These are phyloP conservation scores for Leucophenga montana DNA, from an alignment of 2,888 invertebrate genomes.

Conservation along the genomic window DNA sequence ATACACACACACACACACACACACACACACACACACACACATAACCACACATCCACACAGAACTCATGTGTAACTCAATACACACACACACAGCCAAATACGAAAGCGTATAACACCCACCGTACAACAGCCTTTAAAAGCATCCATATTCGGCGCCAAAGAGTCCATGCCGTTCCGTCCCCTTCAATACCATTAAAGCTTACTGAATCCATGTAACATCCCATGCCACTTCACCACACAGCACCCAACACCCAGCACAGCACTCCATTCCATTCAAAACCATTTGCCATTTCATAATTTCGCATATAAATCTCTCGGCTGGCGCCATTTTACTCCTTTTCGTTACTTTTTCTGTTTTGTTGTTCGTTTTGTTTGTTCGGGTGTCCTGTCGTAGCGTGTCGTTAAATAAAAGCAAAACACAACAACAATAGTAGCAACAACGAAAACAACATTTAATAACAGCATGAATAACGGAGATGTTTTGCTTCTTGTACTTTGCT, in stretches of 20 bases:
- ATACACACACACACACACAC: background rate
- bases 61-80: background rate
- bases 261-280: conserved; percentile 39
- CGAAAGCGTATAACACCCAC: background rate
- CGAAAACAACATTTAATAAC: conserved; percentile 39
- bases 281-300: conserved; percentile 59
- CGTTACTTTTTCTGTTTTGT: conserved; percentile 34
- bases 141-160: conserved; percentile 11
- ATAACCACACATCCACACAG: background rate
- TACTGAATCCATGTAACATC: conserved; percentile 23
- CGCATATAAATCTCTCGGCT: conserved; percentile 55
- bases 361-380: conserved; percentile 1
- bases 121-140: conserved; percentile 30
- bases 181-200: conserved; percentile 17
- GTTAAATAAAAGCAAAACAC: background rate
- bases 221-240: background rate
- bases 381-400: background rate
- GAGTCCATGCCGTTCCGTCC: background rate
- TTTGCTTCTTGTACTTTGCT: conserved; percentile 55
- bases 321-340: conserved; percentile 61
- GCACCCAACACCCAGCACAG: background rate
- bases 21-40: conserved; percentile 19
- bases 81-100: conserved; percentile 21
- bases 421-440: conserved; percentile 42
- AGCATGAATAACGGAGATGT: conserved; percentile 50